Base-by-base conservation (phyloP, 2,113 vertebrate species). In the Bujurquina vittata region DNA sequence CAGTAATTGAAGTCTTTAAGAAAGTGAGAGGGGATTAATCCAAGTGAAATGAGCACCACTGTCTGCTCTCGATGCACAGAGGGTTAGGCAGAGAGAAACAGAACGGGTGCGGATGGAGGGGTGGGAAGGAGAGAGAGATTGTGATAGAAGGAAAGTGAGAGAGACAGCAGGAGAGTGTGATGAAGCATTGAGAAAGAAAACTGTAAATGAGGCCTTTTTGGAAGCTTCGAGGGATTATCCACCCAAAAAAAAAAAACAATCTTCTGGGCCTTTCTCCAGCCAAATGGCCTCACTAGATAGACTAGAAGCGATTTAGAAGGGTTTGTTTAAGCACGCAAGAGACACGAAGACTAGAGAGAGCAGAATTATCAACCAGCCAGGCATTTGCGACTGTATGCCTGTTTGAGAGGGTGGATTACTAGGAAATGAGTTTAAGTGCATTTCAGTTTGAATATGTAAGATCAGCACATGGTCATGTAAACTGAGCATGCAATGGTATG, bases 1-100 rank as follows among this genome's bases (percentile, higher is more conserved):
- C 89, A 83, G 94, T 95, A 95, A 94, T 94, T 93, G 95, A 94
- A 95, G 95, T 94, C 91, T 94, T 95, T 95, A 94, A 93, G 94
- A 87, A 94, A 95, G 92, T 93, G 93, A 93, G 93, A 91, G 93
- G 90, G 91, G 93, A 94, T 95, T 95, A 94, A 92, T 91, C 88
- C 87, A 52, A 92, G 86, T 62, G 83, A 87, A 94, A 94, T 87
- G 88, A 93, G 89, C 73, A 77, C 88, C 86, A 90, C 89, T 91
- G 94, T 94, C 93, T 95, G 89, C 88, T 89, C 90, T 62, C 58
- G 69, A 81, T 81, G 86, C 49, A 11, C 87, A 79, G 78, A 73
- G 86, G 89, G 89, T 88, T 75, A 87, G 86, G 74, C 76, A 65
- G 76, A 63, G 79, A 46, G 80, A 89, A 84, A 83, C 75, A 72